Evolutionary conservation across 2,888 invertebrate genomes (phyloP), one percentile per base, ranked within the genome.

Genomic region (Pteria penguin): DNA sequence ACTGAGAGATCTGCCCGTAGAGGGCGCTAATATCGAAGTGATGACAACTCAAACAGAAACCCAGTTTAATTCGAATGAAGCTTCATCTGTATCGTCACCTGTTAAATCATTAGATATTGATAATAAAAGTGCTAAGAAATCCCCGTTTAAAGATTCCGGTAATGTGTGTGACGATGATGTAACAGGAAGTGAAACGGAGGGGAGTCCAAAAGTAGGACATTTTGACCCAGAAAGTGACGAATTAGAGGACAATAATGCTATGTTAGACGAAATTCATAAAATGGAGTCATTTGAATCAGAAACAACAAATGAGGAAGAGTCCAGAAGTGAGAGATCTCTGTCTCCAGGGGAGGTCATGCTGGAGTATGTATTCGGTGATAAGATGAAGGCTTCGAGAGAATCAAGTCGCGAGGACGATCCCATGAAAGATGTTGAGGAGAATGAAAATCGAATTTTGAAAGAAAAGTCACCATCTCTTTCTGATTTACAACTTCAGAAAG

Each of bases 61-160:
- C 8, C 57, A 54, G 24, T 73, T 60, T 33, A 61, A 73, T 58
- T 68, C 58, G 11, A 33, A 55, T 2, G 58, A 57, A 55, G 55
- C 60, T 18, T 67, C 52, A 36, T 29, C 58, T 54, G 74, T 76
- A 11, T 75, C 72, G 5, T 77, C 77, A 52, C 69, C 71, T 65
- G 45, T 76, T 22, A 76, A 72, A 24, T 31, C 33, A 26, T 55
- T 71, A 27, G 72, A 82, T 32, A 81, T 82, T 71, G 84, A 83
- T 27, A 71, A 73, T 26, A 65, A 74, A 63, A 72, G 66, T 63
- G 70, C 74, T 33, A 75, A 68, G 69, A 82, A 79, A 60, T 72
- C 77, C 29, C 80, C 83, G 4, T 77, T 86, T 29, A 81, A 83
- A 66, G 87, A 87, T 60, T 87, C 87, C 45, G 87, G 87, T 4